Evolutionary conservation across 2,797 vertebrate species (phyloP).

Genomic region (Coccyzus lansbergi): DNA sequence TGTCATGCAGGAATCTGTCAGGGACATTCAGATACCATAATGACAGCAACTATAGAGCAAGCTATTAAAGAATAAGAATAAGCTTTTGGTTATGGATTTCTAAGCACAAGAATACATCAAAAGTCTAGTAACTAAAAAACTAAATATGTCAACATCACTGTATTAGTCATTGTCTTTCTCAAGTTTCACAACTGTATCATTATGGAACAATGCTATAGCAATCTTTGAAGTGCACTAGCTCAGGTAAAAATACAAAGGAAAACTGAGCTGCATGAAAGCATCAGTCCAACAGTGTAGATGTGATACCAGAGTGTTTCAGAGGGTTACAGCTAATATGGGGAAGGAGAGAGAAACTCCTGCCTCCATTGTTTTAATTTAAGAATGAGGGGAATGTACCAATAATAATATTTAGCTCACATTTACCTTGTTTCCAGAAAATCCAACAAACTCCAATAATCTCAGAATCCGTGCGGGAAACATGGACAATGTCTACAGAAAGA

Average conservation of each 20-base stretch:
- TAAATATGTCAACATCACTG: neutral
- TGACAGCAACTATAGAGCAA: neutral
- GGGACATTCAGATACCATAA: neutral
- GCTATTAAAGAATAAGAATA: neutral
- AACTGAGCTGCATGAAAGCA: neutral
- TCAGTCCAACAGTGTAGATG: neutral
- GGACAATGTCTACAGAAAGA: conserved; percentile 87
- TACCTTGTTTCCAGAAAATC: conserved; percentile 98
- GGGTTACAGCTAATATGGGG: neutral
- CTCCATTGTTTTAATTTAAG: neutral
- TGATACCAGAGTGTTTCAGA: neutral
- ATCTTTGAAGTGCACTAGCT: neutral
- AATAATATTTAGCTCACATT: neutral
- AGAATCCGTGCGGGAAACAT: conserved; percentile 94
- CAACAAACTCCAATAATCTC: conserved; percentile 93
- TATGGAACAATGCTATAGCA: neutral
- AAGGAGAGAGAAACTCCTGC: neutral
- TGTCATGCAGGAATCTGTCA: neutral
- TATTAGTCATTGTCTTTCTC: neutral
- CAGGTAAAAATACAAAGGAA: neutral
- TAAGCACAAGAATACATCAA: neutral
- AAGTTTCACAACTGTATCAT: neutral
- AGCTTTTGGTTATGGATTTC: neutral
- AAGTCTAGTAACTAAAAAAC: neutral
- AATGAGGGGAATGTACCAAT: accelerated